Conservation (phyloP, 2,888 invertebrate genomes). For the Ectemnius lituratus region DNA sequence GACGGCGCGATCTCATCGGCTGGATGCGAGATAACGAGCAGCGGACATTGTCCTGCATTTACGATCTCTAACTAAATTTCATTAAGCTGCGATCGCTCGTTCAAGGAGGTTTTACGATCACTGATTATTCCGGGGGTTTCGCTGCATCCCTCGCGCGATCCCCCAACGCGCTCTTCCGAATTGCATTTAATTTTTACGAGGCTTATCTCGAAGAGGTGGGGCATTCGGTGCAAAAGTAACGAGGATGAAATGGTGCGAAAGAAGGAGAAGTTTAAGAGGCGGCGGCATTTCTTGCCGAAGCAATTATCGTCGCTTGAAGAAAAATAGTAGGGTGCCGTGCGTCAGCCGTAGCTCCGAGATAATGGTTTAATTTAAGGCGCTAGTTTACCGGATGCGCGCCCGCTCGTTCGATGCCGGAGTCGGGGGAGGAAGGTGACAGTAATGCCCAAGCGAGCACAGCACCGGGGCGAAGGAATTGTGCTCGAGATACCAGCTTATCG, state of each 20-base stretch:
- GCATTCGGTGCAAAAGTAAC: neutral
- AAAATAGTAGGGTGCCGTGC: slow-evolving; percentile 32
- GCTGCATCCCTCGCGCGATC: neutral
- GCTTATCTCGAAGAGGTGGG: neutral
- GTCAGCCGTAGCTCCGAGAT: slow-evolving; percentile 39
- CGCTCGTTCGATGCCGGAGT: neutral
- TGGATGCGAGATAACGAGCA: neutral
- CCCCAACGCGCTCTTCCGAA: neutral
- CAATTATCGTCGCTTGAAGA: slow-evolving; percentile 28
- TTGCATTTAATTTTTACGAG: slow-evolving; percentile 7
- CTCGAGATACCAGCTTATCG: slow-evolving; percentile 62
- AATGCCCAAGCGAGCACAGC: slow-evolving; percentile 41
- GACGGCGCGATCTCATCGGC: neutral
- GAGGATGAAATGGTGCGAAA: neutral
- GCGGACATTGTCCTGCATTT: neutral
- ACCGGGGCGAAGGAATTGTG: slow-evolving; percentile 51
- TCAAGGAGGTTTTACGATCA: neutral
- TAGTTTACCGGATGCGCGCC: slow-evolving; percentile 17
- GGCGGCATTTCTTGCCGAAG: neutral
- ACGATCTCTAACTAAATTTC: neutral
- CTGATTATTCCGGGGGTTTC: neutral
- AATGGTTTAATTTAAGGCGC: slow-evolving; percentile 51
- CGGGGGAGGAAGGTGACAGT: slow-evolving; percentile 14
- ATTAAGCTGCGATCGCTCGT: slow-evolving; percentile 1
- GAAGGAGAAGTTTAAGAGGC: neutral